phyloP scores from a whole-genome alignment of 2,113 vertebrate species.

The Semnopithecus entellus region DNA sequence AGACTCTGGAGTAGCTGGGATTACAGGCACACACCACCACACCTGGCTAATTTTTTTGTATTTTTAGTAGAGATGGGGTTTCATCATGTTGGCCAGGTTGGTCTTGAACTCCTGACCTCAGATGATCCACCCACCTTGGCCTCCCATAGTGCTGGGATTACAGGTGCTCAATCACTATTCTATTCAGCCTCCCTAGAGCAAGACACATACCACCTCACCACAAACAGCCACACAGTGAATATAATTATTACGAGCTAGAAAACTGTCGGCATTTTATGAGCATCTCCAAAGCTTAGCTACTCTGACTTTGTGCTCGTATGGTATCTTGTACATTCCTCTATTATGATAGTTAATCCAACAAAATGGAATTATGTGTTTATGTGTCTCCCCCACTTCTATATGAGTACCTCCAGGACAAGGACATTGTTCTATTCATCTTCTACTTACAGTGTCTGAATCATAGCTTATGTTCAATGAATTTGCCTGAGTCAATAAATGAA shows the following conservation, averaged over 20 bases:
- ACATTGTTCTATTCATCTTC: background rate
- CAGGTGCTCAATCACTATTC: background rate
- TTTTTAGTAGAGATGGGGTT: too few species aligned
- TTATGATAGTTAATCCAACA: background rate
- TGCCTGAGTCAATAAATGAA: background rate
- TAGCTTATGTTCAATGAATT: background rate
- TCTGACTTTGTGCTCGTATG: background rate
- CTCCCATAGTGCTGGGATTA: too few species aligned
- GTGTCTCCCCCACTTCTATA: background rate
- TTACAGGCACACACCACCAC: too few species aligned
- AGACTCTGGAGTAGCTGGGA: too few species aligned
- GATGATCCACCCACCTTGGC: too few species aligned
- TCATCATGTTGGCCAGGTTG: too few species aligned
- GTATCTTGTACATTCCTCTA: background rate
- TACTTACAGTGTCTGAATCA: background rate
- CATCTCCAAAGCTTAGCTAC: background rate
- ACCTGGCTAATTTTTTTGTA: too few species aligned
- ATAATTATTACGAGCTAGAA: background rate
- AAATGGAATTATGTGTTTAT: background rate
- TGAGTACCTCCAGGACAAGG: background rate
- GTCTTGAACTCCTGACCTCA: too few species aligned
- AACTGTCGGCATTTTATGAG: background rate
- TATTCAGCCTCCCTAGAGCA: background rate
- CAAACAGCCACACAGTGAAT: background rate
- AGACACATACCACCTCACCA: background rate